These are phyloP conservation scores for Petrolisthes cinctipes DNA, from an alignment of 2,888 invertebrate species.

Conservation along the genomic window DNA sequence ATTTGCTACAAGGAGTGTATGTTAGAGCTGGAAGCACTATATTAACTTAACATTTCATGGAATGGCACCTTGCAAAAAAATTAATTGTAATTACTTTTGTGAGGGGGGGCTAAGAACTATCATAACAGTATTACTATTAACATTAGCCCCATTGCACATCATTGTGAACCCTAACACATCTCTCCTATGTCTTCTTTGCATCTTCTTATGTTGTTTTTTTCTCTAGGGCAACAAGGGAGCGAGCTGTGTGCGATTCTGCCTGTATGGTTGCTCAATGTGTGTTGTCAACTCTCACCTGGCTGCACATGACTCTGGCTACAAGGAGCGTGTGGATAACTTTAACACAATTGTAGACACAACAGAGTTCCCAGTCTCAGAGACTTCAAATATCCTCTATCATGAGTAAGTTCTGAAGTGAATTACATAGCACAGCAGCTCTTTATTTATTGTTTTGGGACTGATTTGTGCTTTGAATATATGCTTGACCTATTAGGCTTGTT, in stretches of 20 bases:
- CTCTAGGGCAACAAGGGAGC: slow-evolving; percentile 94
- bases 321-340: slow-evolving; percentile 89
- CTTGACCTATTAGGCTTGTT: too few species aligned
- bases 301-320: slow-evolving; percentile 86
- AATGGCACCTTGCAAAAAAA: too few species aligned
- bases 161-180: background rate
- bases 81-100: too few species aligned
- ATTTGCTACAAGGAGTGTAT: too few species aligned
- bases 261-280: slow-evolving; percentile 89
- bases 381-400: slow-evolving; percentile 87
- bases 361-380: slow-evolving; percentile 81
- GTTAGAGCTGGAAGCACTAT: too few species aligned
- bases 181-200: background rate
- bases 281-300: slow-evolving; percentile 91
- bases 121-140: slow-evolving; percentile 8
- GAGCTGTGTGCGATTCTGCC: slow-evolving; percentile 86
- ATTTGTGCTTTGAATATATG: too few species aligned
- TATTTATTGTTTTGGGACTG: too few species aligned
- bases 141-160: background rate
- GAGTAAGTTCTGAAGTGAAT: slow-evolving; percentile 77
- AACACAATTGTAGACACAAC: slow-evolving; percentile 87
- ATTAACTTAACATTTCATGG: too few species aligned
- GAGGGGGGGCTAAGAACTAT: background rate
- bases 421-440: too few species aligned
- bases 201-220: background rate